Evolutionary conservation across 2,113 vertebrate genomes (phyloP).

Genomic region (Pontoporia blainvillei): DNA sequence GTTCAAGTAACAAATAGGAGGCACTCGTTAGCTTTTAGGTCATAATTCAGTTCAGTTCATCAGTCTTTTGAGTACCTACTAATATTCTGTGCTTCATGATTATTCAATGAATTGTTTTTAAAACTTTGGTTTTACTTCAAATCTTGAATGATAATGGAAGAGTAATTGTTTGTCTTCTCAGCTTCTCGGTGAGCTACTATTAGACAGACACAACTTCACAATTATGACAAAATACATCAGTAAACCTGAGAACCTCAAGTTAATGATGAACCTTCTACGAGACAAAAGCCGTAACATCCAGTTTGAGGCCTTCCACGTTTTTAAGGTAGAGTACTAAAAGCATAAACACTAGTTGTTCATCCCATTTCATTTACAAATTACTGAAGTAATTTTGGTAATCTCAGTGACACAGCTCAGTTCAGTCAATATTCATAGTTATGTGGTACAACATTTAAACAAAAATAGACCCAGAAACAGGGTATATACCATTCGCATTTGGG

Average conservation of each 20-base stretch:
- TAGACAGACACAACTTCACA: conserved; percentile 90
- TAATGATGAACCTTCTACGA: conserved; percentile 91
- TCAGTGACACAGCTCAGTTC: background rate
- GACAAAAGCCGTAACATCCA: conserved; percentile 92
- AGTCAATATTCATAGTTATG: background rate
- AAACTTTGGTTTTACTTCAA: background rate
- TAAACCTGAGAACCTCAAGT: conserved; percentile 90
- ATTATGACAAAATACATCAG: conserved; percentile 93
- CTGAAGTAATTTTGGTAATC: background rate
- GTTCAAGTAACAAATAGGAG: background rate
- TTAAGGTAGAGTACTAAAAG: conserved; percentile 81
- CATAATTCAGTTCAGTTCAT: background rate
- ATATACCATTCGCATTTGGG: background rate
- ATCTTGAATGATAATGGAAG: background rate
- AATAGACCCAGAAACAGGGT: background rate
- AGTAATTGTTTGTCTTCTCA: conserved; percentile 58
- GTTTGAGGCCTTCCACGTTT: conserved; percentile 91
- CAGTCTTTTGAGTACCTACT: background rate
- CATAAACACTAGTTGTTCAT: rapidly evolving
- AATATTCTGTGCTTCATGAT: background rate
- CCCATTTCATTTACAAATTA: background rate
- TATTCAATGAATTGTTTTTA: background rate
- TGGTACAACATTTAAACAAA: background rate
- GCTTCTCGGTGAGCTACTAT: conserved; percentile 88
- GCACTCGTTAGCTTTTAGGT: background rate